Conservation (phyloP, 2,888 invertebrate species). For the Frankliniella fusca region DNA sequence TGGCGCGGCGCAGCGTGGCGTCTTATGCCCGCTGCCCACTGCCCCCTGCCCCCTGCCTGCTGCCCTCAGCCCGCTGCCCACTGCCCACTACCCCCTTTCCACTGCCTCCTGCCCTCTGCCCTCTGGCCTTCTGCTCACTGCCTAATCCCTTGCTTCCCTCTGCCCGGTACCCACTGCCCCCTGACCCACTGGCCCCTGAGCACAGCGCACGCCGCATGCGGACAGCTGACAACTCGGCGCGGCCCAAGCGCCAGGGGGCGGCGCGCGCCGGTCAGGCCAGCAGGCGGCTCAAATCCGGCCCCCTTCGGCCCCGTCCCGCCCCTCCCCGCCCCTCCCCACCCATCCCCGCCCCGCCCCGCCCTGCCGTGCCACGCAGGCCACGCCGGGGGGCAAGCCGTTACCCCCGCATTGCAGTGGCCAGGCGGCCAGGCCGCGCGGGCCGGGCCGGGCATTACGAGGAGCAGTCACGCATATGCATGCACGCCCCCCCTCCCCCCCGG, state of each 20-base stretch:
- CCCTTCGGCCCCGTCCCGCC: neutral
- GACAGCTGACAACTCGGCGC: neutral
- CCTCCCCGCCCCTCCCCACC: too few relatives aligned
- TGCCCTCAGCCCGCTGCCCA: too few relatives aligned
- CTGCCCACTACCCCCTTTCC: too few relatives aligned
- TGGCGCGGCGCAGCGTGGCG: neutral
- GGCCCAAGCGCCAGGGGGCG: too few relatives aligned
- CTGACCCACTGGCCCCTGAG: neutral
- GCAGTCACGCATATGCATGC: slow-evolving; percentile 19
- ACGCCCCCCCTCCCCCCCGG: neutral
- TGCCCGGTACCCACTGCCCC: neutral
- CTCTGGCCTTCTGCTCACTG: too few relatives aligned
- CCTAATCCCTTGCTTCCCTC: too few relatives aligned
- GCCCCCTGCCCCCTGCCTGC: too few relatives aligned
- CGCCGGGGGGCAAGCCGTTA: neutral
- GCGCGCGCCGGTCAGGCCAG: neutral
- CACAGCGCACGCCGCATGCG: too few relatives aligned
- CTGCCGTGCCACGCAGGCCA: neutral
- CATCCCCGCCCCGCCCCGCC: neutral
- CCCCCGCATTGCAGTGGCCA: neutral
- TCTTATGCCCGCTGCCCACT: neutral
- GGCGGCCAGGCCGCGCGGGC: neutral
- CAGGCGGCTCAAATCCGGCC: neutral
- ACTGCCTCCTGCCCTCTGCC: too few relatives aligned
- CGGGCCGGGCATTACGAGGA: neutral